These are phyloP conservation scores for Crotalus tigris DNA, from an alignment of 2,113 vertebrate species.

Conservation along the genomic window DNA sequence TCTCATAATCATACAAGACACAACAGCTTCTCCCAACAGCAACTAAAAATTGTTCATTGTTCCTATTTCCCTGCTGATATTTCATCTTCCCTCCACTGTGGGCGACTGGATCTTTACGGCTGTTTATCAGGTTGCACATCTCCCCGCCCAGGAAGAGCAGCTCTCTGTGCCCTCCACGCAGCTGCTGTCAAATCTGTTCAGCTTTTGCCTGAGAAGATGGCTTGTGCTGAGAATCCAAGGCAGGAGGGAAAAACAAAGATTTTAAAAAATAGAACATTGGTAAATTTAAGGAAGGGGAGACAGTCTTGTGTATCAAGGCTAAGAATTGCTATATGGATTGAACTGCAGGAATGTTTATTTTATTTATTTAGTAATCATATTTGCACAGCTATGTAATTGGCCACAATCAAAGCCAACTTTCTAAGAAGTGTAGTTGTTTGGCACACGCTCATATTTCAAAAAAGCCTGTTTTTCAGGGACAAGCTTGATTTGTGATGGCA, in stretches of 20 bases:
- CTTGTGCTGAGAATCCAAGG: background rate
- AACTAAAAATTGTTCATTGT: background rate
- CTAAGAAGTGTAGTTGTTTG: background rate
- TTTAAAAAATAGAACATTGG: constrained; percentile 24
- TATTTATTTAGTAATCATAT: background rate
- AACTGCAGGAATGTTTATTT: background rate
- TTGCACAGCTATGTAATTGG: background rate
- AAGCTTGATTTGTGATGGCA: background rate
- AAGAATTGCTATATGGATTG: background rate
- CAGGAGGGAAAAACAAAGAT: background rate
- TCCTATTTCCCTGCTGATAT: background rate
- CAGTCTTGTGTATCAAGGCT: background rate
- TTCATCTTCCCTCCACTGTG: constrained; percentile 14
- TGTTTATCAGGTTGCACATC: accelerated
- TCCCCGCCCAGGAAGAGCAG: background rate
- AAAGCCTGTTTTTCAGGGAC: background rate
- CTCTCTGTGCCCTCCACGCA: background rate
- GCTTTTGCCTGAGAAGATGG: background rate
- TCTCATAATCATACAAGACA: constrained; percentile 6
- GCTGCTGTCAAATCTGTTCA: constrained; percentile 4
- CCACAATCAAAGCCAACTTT: background rate
- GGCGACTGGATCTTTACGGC: background rate
- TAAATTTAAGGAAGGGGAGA: constrained; percentile 33
- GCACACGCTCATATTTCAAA: background rate
- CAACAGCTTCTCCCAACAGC: background rate